These are phyloP conservation scores for Rotaria socialis DNA, from an alignment of 2,888 invertebrate genomes.

Conservation along the genomic window DNA sequence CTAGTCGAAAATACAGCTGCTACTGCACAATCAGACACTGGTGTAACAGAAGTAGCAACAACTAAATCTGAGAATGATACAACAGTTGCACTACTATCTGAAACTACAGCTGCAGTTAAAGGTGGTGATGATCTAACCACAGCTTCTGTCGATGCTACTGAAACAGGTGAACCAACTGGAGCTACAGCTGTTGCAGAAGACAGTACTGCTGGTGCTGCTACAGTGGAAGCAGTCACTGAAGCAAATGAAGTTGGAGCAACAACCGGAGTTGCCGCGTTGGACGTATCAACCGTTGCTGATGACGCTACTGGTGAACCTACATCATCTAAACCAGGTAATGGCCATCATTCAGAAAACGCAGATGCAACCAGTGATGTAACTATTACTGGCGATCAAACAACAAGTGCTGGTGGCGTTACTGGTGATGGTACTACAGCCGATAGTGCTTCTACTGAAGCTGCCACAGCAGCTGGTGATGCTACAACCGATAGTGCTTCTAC, in stretches of 20 bases:
- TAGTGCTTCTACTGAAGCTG: no score
- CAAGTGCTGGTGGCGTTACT: neutral
- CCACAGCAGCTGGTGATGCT: no score
- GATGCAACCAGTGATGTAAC: neutral
- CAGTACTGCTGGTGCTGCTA: neutral
- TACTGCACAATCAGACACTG: no score
- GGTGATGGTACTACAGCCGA: neutral
- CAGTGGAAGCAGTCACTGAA: neutral
- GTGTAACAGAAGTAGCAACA: neutral
- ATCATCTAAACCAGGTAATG: neutral
- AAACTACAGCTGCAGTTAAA: neutral
- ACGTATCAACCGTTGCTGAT: neutral
- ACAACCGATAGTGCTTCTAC: neutral
- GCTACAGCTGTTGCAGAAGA: neutral
- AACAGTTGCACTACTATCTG: neutral
- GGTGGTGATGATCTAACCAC: neutral
- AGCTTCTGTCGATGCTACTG: neutral
- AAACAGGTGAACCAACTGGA: neutral
- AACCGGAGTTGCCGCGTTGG: neutral
- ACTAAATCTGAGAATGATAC: neutral
- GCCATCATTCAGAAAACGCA: neutral
- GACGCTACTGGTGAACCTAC: neutral
- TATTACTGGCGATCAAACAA: neutral
- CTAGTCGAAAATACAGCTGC: neutral
- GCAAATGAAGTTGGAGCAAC: neutral